Percentiles rank a stretch among this genome's conserved stretches.
These are phyloP conservation scores for Eulemur albifrons DNA, from an alignment of 2,797 vertebrate species.

Conservation along the genomic window DNA sequence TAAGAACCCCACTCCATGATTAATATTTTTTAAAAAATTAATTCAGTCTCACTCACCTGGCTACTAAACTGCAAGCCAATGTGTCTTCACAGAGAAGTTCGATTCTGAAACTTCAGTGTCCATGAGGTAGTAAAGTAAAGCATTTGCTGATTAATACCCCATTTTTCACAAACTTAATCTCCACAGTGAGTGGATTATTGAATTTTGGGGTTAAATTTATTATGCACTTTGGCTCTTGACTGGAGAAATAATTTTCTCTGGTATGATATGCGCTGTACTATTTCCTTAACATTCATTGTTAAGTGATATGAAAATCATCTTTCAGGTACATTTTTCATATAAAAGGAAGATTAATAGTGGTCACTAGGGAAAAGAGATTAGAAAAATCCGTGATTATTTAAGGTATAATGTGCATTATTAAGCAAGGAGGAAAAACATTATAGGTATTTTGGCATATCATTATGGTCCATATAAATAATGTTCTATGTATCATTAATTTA, in stretches of 20 bases:
- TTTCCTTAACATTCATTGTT: slow-evolving; percentile 14
- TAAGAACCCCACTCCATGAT: neutral
- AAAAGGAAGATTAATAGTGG: slow-evolving; percentile 12
- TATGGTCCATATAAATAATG: neutral
- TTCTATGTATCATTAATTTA: neutral
- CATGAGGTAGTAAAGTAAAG: neutral
- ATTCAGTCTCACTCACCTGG: neutral
- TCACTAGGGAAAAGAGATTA: neutral
- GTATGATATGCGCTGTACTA: neutral
- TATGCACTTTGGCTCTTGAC: neutral
- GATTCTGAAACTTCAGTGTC: neutral
- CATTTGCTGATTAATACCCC: neutral
- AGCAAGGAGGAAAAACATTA: neutral
- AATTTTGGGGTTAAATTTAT: neutral
- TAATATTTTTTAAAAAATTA: neutral
- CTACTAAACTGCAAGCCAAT: neutral
- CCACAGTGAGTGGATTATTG: neutral
- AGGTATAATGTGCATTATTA: neutral
- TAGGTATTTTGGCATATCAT: neutral
- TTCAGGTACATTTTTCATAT: neutral
- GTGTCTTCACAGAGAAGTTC: neutral
- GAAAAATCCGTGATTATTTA: slow-evolving; percentile 17
- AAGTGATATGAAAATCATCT: neutral
- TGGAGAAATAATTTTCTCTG: neutral
- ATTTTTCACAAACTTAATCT: neutral